A percentile compares a stretch with the other conserved stretches of the same genome.
These are phyloP conservation scores for Mareca penelope DNA, from an alignment of 2,797 vertebrate genomes.

Conservation along the genomic window DNA sequence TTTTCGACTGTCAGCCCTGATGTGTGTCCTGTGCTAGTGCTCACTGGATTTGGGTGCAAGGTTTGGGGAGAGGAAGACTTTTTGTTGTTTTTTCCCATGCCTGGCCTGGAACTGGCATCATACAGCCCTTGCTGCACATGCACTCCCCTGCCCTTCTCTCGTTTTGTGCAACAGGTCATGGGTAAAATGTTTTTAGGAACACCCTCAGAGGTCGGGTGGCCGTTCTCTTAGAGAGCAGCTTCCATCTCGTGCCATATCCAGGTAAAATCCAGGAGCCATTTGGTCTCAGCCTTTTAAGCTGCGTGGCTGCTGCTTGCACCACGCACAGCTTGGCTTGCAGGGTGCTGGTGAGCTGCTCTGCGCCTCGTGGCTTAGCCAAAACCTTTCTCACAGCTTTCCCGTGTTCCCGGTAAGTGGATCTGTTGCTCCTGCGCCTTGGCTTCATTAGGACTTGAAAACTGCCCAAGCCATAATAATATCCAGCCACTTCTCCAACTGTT, in stretches of 20 bases:
- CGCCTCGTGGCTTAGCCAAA: background rate
- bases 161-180: background rate
- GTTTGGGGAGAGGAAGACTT: background rate
- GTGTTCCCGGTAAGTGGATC: background rate
- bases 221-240: background rate
- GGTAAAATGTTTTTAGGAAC: background rate
- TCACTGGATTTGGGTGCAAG: background rate
- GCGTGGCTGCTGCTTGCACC: background rate
- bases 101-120: accelerated
- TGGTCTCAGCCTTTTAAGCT: background rate
- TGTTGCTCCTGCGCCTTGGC: background rate
- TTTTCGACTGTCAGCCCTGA: background rate
- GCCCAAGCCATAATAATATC: background rate
- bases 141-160: background rate
- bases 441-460: background rate
- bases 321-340: accelerated
- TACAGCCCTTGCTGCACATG: background rate
- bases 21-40: background rate
- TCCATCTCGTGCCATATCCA: background rate
- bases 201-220: background rate
- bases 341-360: background rate
- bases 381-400: background rate
- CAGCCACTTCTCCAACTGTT: background rate
- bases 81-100: background rate
- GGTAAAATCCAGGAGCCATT: background rate